phyloP scores from a whole-genome alignment of 1,140 invertebrate genomes.

The Cydia fagiglandana region DNA sequence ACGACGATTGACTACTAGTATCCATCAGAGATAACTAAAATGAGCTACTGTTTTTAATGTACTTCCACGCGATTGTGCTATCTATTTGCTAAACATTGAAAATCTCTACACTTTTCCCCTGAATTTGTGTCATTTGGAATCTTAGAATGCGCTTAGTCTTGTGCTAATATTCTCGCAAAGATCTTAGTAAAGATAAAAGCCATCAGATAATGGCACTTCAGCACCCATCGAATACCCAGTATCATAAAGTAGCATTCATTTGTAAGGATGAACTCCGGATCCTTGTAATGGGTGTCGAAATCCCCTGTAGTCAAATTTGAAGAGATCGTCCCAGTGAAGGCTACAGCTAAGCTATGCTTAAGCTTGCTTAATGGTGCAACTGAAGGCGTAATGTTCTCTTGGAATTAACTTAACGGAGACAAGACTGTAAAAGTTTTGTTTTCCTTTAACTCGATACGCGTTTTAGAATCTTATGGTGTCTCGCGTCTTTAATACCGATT shows the following conservation, averaged over 20 bases:
- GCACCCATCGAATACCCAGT: background rate
- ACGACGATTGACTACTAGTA: too few species aligned
- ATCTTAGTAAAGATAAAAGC: too few species aligned
- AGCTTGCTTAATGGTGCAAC: constrained; percentile 35
- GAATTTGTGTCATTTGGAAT: too few species aligned
- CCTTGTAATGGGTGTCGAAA: constrained; percentile 22
- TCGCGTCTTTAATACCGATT: background rate
- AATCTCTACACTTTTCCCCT: too few species aligned
- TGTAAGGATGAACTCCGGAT: constrained; percentile 25
- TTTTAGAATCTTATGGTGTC: background rate
- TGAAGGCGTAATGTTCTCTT: constrained; percentile 36
- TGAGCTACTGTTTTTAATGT: too few species aligned
- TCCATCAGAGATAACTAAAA: too few species aligned
- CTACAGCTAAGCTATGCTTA: constrained; percentile 29
- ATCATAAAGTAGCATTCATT: constrained; percentile 35
- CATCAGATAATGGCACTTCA: too few species aligned
- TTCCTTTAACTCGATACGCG: background rate
- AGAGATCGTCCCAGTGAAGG: constrained; percentile 2
- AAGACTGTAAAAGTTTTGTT: constrained; percentile 23
- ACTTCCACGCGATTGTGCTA: too few species aligned
- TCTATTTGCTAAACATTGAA: too few species aligned
- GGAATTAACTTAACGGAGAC: constrained; percentile 30
- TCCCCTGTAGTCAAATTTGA: constrained; percentile 31
- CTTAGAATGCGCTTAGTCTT: too few species aligned
- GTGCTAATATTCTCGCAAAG: too few species aligned